Evolutionary conservation across 1,140 invertebrate species (phyloP).

Genomic region (Apis laboriosa): DNA sequence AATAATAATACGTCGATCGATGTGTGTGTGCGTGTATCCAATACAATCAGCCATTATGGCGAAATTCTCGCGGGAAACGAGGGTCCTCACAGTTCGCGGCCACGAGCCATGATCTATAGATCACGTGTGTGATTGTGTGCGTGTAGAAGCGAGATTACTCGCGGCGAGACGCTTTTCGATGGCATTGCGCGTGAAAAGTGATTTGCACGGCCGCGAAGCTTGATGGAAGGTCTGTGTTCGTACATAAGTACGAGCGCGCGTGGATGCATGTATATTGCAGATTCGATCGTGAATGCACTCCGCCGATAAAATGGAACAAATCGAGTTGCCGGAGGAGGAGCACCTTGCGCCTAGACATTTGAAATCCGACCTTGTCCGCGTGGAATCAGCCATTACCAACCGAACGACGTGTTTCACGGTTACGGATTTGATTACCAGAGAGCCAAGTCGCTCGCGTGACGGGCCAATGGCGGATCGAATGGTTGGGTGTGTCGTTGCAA

Average conservation of each 20-base stretch:
- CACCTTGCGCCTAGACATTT: slow-evolving; percentile 23
- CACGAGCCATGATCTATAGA: slow-evolving; percentile 18
- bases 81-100: slow-evolving; percentile 3
- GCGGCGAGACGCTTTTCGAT: slow-evolving; percentile 46
- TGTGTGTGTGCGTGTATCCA: not conserved
- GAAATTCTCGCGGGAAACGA: slow-evolving; percentile 6
- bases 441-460: not conserved
- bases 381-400: slow-evolving; percentile 39
- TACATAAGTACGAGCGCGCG: slow-evolving; percentile 50
- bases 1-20: too few species aligned
- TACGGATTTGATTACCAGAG: slow-evolving; percentile 57
- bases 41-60: not conserved
- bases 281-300: slow-evolving; percentile 45
- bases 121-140: slow-evolving; percentile 15
- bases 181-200: slow-evolving; percentile 62
- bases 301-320: slow-evolving; percentile 55
- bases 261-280: not conserved
- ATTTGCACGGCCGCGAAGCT: slow-evolving; percentile 58
- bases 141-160: slow-evolving; percentile 8
- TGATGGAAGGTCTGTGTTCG: slow-evolving; percentile 61
- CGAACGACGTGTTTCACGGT: slow-evolving; percentile 52
- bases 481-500: slow-evolving; percentile 18
- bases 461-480: not conserved
- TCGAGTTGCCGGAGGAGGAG: slow-evolving; percentile 11
- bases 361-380: slow-evolving; percentile 54